A percentile compares a stretch with the other conserved stretches of the same genome.
Evolutionary conservation across 1,140 invertebrate genomes (phyloP).

Genomic region (Mycetomoellerius zeteki): DNA sequence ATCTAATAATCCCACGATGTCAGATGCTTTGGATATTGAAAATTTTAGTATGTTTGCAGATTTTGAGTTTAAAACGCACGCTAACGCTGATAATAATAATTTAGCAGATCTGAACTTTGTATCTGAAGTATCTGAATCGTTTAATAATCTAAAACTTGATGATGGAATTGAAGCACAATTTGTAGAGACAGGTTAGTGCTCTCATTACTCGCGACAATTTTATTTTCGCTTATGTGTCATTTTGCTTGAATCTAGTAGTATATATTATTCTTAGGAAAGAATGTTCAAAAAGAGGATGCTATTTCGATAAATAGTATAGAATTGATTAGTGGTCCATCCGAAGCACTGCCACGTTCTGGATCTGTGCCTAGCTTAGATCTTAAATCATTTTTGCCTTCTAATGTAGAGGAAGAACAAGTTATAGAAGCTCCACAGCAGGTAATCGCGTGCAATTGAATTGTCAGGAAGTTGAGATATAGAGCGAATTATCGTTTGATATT

Average conservation of each 20-base stretch:
- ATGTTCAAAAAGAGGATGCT: conserved; percentile 82
- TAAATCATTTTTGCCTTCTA: conserved; percentile 84
- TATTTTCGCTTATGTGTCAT: conserved; percentile 38
- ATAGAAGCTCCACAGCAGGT: conserved; percentile 85
- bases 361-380: conserved; percentile 87
- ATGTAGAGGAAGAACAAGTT: conserved; percentile 83
- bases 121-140: conserved; percentile 83
- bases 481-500: background rate
- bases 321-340: conserved; percentile 78
- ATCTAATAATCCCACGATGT: conserved; percentile 47
- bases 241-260: conserved; percentile 54
- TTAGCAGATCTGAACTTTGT: conserved; percentile 76
- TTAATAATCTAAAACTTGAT: conserved; percentile 81
- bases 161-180: conserved; percentile 64
- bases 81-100: conserved; percentile 63
- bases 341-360: conserved; percentile 84
- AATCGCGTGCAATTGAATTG: background rate
- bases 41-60: conserved; percentile 81
- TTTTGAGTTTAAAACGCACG: conserved; percentile 81
- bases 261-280: conserved; percentile 80
- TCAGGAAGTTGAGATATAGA: conserved; percentile 38
- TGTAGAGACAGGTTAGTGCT: conserved; percentile 52
- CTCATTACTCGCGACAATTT: conserved; percentile 12
- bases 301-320: conserved; percentile 85
- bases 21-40: conserved; percentile 69